Evolutionary conservation across 1,140 invertebrate species (phyloP).

Genomic region (Pemphigus obesinymphae): DNA sequence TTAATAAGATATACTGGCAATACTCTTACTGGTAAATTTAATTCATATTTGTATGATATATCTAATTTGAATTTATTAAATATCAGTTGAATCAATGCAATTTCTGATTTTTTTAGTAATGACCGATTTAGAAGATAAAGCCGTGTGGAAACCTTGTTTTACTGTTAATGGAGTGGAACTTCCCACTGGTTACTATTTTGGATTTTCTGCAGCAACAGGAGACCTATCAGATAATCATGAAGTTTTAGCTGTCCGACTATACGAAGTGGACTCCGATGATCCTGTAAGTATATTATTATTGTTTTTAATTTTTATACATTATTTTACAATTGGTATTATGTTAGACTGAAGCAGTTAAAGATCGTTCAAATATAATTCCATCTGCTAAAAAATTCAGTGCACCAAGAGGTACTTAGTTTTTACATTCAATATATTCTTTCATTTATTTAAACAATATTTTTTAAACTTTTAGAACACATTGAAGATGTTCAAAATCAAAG

Average conservation of each 20-base stretch:
- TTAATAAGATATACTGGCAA: slow-evolving; percentile 89
- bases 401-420: slow-evolving; percentile 59
- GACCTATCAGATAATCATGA: slow-evolving; percentile 97
- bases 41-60: not conserved
- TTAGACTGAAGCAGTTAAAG: slow-evolving; percentile 60
- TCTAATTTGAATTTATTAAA: too few species aligned
- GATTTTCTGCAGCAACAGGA: slow-evolving; percentile 91
- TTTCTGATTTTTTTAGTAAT: slow-evolving; percentile 77
- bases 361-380: slow-evolving; percentile 70
- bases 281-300: not conserved
- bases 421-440: too few species aligned
- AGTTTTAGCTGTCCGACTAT: slow-evolving; percentile 84
- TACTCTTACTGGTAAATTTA: slow-evolving; percentile 67
- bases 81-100: too few species aligned
- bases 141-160: slow-evolving; percentile 91
- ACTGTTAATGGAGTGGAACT: slow-evolving; percentile 81
- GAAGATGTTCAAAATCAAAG: slow-evolving; percentile 78
- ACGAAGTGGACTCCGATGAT: slow-evolving; percentile 71
- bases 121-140: slow-evolving; percentile 86
- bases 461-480: slow-evolving; percentile 63
- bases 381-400: slow-evolving; percentile 76
- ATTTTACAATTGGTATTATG: slow-evolving; percentile 41
- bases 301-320: slow-evolving; percentile 8
- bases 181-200: slow-evolving; percentile 94
- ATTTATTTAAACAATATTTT: not conserved